Base-by-base conservation (phyloP, 2,113 vertebrate genomes). In the Chloropsis cyanopogon region DNA sequence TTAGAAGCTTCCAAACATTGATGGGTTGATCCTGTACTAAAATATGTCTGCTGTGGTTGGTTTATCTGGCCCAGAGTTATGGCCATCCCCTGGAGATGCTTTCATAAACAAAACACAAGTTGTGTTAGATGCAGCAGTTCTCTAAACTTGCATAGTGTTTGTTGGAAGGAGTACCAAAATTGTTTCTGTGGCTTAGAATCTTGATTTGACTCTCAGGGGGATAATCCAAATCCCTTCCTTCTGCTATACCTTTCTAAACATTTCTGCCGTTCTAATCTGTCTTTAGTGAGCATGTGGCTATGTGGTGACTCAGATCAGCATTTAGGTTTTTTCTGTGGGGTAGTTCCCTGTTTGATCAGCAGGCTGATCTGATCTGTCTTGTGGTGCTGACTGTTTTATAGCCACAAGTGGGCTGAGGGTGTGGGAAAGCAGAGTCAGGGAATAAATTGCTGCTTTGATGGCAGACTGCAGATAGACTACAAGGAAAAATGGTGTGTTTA, bases 311-410 rank as follows among this genome's bases (percentile, higher is more conserved):
- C 88, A 69, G 53, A 95, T 60, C 41, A 90, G 75, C n/a, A 47
- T 72, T 65, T 5, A 2, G 47, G 49, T 33, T 89, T 80, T 93
- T 94, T 91, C 63, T 80, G 50, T 90, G 79, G 54, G 26, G 35
- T 86, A 92, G 82, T 76, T 76, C 63, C 76, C 46, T 86, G 47
- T 90, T 89, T 89, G 85, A 92, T 90, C 79, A 95, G 82, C 66
- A 69, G 54, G 53, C 70, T 91, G 85, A 85, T 82, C 54, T 16
- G 28, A 35, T 92, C 94, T 82, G 54, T 94, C 63, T 94, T 77
- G 79, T 91, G 78, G 61, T 0, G 4, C 71, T 90, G 90, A 87
- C 70, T 92, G 66, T 42, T 92, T 88, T 82, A 70, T 46, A 86
- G 68, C 46, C 20, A 22, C 57, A 52, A 44, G 88, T 88, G 80